Percentiles rank a stretch among this genome's conserved stretches.
phyloP scores from a whole-genome alignment of 2,888 invertebrate species.

The Apamea epomidion region DNA sequence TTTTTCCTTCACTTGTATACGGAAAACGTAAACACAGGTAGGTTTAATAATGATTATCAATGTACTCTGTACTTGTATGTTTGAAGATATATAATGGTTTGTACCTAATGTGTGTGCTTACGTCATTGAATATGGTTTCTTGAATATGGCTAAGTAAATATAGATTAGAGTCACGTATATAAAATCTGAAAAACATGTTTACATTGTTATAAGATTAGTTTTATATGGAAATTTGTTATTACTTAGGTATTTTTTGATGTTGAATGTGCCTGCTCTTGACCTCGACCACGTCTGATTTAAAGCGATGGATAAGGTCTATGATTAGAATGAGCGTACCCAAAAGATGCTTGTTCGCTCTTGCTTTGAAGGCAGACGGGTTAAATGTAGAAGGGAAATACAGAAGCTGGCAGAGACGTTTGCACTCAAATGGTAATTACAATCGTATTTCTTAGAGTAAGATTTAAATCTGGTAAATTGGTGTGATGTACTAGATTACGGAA shows the following conservation, averaged over 20 bases:
- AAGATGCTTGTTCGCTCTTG: neutral
- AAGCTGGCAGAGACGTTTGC: neutral
- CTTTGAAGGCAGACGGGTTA: neutral
- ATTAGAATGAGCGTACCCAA: neutral
- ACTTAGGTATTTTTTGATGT: neutral
- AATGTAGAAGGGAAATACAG: neutral
- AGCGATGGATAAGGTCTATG: neutral
- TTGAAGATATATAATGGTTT: neutral
- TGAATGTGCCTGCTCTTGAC: neutral
- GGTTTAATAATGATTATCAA: slow-evolving; percentile 31
- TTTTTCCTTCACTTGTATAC: slow-evolving; percentile 44
- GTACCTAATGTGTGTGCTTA: slow-evolving; percentile 24
- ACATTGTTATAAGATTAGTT: slow-evolving; percentile 16
- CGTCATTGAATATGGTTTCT: slow-evolving; percentile 36
- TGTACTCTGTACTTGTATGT: slow-evolving; percentile 22
- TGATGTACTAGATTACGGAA: neutral
- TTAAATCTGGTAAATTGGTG: neutral
- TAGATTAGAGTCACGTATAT: slow-evolving; percentile 41
- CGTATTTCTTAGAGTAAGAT: neutral
- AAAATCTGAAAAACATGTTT: slow-evolving; percentile 42
- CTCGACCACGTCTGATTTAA: neutral
- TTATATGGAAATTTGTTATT: slow-evolving; percentile 36
- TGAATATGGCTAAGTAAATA: slow-evolving; percentile 44
- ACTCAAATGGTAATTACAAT: neutral
- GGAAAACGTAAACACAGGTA: slow-evolving; percentile 17